Conservation (phyloP, 1,140 invertebrate genomes). For the Lepidurus apus region DNA sequence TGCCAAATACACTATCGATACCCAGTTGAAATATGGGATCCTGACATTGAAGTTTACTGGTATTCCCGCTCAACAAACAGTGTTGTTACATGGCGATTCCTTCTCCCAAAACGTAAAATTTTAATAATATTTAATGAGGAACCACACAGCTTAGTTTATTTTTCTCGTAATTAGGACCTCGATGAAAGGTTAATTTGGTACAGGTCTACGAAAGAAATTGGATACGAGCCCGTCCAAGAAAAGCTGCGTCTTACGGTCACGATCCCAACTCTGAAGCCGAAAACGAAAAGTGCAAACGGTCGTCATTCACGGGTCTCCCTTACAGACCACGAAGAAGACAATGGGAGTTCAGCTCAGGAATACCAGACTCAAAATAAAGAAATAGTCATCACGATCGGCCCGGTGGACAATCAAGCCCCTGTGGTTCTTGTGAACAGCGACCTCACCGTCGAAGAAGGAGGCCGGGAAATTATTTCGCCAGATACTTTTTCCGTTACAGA, state of each 20-base stretch:
- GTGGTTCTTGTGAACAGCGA: slow-evolving; percentile 27
- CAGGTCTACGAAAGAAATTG: slow-evolving; percentile 20
- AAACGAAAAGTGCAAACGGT: background rate
- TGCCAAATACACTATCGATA: background rate
- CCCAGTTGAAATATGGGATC: background rate
- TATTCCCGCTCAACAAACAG: background rate
- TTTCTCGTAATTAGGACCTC: slow-evolving; percentile 8
- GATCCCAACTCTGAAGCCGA: background rate
- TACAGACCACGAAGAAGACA: background rate
- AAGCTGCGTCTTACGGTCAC: background rate
- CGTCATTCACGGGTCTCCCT: background rate
- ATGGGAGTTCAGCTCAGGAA: background rate
- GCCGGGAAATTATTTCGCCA: slow-evolving; percentile 31
- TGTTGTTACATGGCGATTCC: slow-evolving; percentile 10
- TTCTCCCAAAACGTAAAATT: slow-evolving; percentile 11
- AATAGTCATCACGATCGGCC: slow-evolving; percentile 28
- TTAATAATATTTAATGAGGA: slow-evolving; percentile 1
- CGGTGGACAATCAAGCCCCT: slow-evolving; percentile 31
- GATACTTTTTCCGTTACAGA: slow-evolving; percentile 30
- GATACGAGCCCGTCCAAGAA: slow-evolving; percentile 24
- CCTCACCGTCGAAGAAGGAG: slow-evolving; percentile 32
- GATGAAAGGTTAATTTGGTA: background rate
- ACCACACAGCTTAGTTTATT: background rate
- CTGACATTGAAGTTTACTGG: background rate
- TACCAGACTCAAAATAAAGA: background rate